Evolutionary conservation across 1,140 invertebrate genomes (phyloP).

Genomic region (Phthorimaea operculella): DNA sequence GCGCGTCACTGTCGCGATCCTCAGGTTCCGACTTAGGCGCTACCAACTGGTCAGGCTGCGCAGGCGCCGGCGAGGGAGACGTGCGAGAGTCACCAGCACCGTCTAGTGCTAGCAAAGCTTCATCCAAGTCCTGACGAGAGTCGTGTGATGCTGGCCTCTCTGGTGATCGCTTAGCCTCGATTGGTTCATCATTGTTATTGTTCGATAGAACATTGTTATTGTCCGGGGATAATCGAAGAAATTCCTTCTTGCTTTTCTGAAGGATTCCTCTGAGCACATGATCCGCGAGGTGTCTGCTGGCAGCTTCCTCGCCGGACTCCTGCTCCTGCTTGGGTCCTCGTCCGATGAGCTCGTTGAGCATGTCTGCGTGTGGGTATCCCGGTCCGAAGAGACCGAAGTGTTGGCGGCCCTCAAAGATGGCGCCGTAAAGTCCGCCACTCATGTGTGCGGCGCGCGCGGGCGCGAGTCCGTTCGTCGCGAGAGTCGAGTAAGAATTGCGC

Average conservation of each 20-base stretch:
- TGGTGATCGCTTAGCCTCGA: slow-evolving; percentile 70
- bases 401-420: slow-evolving; percentile 79
- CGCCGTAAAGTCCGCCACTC: slow-evolving; percentile 83
- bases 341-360: slow-evolving; percentile 85
- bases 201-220: slow-evolving; percentile 68
- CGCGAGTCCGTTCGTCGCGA: slow-evolving; percentile 85
- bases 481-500: slow-evolving; percentile 90
- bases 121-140: slow-evolving; percentile 68
- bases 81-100: slow-evolving; percentile 77
- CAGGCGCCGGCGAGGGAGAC: slow-evolving; percentile 75
- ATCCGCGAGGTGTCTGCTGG: slow-evolving; percentile 77
- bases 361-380: slow-evolving; percentile 83
- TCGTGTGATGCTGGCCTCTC: slow-evolving; percentile 71
- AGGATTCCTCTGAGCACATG: slow-evolving; percentile 86
- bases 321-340: slow-evolving; percentile 77
- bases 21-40: slow-evolving; percentile 76
- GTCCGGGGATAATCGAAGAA: slow-evolving; percentile 72
- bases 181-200: slow-evolving; percentile 72
- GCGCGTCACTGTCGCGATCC: slow-evolving; percentile 68
- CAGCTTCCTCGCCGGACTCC: slow-evolving; percentile 66
- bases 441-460: slow-evolving; percentile 84
- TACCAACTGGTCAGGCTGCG: slow-evolving; percentile 69
- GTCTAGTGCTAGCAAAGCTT: slow-evolving; percentile 70
- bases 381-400: slow-evolving; percentile 82
- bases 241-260: slow-evolving; percentile 82